Evolutionary conservation across 2,888 invertebrate species (phyloP), one percentile per base, ranked within the genome.

Genomic region (Ophraella communa): DNA sequence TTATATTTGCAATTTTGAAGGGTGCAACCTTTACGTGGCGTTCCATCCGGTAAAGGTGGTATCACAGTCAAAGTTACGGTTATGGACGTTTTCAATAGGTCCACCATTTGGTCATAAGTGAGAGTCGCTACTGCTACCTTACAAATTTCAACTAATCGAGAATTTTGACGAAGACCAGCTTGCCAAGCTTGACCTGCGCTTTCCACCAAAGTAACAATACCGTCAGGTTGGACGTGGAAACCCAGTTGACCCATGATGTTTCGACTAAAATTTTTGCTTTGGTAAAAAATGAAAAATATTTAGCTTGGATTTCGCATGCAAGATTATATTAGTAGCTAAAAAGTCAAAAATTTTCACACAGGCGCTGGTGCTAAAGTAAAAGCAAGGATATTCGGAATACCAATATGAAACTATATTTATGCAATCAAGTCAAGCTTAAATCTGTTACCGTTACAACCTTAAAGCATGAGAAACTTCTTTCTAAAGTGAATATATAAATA

Each of bases 101-200:
- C 96, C 30, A 96, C 94, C 89, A 96, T 94, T 82, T 95, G 93
- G 79, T 95, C 95, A 82, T 96, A 94, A 30, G 90, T 91, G 68
- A 96, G 83, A 0, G 95, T 95, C 3, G 93, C 91, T 24, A 95
- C 93, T 27, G 95, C 94, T 20, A 95, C 91, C 44, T 82, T 82
- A 68, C 82, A 82, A 49, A 82, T 82, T 73, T 98, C 96, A 1
- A 97, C 94, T 69, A 98, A 86, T 14, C 96, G 87, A 55, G 93
- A 93, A 64, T 95, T 95, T 79, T 94, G 94, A 51, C 93, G 84
- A 51, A 98, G 85, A n/a, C 96, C 97, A 1, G 94, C 93, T 63
- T 90, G 88, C 83, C 89, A 90, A 27, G 92, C 91, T 33, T 85
- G 83, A 23, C 88, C 89, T 79, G 87, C 83, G 73, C 85, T 86